phyloP scores from a whole-genome alignment of 2,797 vertebrate species.

The Silurus aristotelis region DNA sequence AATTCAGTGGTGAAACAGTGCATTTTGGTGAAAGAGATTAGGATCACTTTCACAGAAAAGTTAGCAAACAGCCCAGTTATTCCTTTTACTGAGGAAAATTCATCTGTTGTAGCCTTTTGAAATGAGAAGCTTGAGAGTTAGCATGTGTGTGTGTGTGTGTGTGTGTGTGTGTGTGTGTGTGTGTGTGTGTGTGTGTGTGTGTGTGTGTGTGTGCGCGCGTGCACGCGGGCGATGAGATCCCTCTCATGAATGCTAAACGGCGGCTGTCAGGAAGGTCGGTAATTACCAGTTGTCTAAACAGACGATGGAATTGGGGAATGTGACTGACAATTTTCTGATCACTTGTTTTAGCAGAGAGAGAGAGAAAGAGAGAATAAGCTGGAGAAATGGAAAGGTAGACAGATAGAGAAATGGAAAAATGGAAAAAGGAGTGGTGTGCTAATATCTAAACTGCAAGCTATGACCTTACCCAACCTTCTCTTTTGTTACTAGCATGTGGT shows the following conservation, averaged over 20 bases:
- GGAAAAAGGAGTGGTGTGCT: slow-evolving; percentile 52
- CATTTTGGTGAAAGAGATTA: no score
- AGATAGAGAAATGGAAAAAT: neutral
- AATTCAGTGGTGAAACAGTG: no score
- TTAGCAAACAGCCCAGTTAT: neutral
- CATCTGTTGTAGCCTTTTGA: slow-evolving; percentile 3
- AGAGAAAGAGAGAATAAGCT: slow-evolving; percentile 17
- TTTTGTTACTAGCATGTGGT: slow-evolving; percentile 41
- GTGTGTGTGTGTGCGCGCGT: neutral
- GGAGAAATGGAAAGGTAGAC: neutral
- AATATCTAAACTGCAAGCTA: slow-evolving; percentile 52
- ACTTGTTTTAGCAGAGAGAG: slow-evolving; percentile 57
- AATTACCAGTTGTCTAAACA: slow-evolving; percentile 80
- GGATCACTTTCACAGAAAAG: no score
- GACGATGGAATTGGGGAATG: slow-evolving; percentile 78
- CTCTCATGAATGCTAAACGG: slow-evolving; percentile 66
- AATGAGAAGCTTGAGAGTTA: neutral
- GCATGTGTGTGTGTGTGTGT: neutral
- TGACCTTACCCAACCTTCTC: slow-evolving; percentile 63
- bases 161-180: neutral
- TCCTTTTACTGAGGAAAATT: slow-evolving; percentile 3
- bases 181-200: neutral
- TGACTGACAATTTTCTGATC: slow-evolving; percentile 61
- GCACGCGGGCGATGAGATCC: slow-evolving; percentile 49
- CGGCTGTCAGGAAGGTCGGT: slow-evolving; percentile 70